Evolutionary conservation across 2,797 vertebrate species (phyloP).

Genomic region (Smutsia temminckii): DNA sequence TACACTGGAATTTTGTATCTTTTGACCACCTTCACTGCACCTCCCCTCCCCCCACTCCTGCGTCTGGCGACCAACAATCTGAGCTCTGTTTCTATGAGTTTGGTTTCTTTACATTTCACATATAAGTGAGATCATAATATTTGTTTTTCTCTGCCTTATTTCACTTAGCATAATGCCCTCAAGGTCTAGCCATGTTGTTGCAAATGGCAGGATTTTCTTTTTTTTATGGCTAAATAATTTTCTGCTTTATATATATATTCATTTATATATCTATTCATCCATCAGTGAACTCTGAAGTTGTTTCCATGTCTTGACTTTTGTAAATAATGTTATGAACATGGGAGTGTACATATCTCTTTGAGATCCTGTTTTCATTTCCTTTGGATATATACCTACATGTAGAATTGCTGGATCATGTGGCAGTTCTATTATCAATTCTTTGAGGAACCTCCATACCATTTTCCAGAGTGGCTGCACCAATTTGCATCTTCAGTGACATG

Average conservation of each 20-base stretch:
- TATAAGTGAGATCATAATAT: background rate
- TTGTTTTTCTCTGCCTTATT: background rate
- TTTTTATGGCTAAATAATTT: background rate
- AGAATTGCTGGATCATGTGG: background rate
- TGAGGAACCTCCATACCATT: background rate
- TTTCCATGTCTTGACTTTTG: background rate
- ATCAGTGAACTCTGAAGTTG: background rate
- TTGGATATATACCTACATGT: background rate
- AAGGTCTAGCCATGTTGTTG: background rate
- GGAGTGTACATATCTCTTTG: background rate
- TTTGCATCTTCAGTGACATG: background rate
- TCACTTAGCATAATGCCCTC: background rate
- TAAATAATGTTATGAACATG: background rate
- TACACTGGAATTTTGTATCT: background rate
- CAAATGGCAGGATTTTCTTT: background rate
- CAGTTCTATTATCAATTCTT: background rate
- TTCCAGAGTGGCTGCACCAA: background rate
- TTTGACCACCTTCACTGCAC: background rate
- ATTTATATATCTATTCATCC: background rate
- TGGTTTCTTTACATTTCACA: background rate
- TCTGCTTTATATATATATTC: background rate
- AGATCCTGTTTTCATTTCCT: background rate
- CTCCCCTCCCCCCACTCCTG: accelerated
- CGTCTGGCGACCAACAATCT: background rate
- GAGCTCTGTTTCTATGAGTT: background rate